Conservation (phyloP, 2,113 vertebrate genomes). For the Suricata suricatta region DNA sequence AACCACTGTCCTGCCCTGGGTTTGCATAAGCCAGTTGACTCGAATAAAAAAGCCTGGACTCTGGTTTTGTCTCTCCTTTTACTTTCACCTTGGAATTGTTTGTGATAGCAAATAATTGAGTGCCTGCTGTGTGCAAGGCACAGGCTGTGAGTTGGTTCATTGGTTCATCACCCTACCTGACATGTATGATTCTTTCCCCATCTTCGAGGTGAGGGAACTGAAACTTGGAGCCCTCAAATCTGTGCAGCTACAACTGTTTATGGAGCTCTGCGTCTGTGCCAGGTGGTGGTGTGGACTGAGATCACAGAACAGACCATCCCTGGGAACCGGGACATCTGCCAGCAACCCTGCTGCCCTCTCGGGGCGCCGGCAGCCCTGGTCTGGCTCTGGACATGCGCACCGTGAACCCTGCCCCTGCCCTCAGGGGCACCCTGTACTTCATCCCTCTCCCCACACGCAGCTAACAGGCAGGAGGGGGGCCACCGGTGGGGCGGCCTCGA, state of each 20-base stretch:
- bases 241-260: neutral
- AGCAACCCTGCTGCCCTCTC: neutral
- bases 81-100: neutral
- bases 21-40: neutral
- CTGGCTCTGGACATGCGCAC: neutral
- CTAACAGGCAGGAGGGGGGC: neutral
- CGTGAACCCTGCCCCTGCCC: neutral
- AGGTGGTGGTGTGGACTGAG: neutral
- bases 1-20: neutral
- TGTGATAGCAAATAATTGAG: neutral
- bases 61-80: neutral
- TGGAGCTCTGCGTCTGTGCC: neutral
- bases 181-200: neutral
- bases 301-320: neutral
- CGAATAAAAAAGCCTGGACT: neutral
- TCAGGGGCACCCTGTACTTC: accelerated
- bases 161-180: accelerated
- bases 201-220: neutral
- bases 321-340: neutral
- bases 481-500: neutral
- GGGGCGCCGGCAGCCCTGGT: neutral
- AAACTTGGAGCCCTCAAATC: neutral
- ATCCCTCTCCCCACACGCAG: neutral
- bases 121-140: neutral
- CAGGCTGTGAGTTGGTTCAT: neutral